Evolutionary conservation across 2,888 invertebrate species (phyloP).

Genomic region (Brenthis daphne): DNA sequence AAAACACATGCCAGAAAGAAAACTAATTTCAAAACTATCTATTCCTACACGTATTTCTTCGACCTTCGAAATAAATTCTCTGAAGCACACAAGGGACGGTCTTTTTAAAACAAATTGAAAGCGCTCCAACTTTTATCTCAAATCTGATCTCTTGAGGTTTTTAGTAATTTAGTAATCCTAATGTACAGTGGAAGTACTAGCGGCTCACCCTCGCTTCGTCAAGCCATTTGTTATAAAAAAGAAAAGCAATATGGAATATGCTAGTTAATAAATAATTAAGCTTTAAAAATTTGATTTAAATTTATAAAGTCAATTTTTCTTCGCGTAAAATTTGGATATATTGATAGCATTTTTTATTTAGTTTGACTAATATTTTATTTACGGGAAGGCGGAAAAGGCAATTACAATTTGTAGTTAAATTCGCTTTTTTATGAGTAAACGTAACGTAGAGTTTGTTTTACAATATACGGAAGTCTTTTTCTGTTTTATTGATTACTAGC

Average conservation of each 20-base stretch:
- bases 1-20: neutral
- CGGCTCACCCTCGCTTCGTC: no score
- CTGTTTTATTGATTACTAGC: no score
- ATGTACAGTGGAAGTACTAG: no score
- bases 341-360: neutral
- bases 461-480: no score
- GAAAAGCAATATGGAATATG: no score
- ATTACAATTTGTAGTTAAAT: no score
- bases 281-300: no score
- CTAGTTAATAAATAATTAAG: no score
- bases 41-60: neutral
- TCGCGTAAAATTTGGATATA: no score
- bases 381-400: neutral
- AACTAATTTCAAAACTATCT: conserved; percentile 11
- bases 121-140: neutral
- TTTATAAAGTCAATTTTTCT: no score
- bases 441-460: neutral
- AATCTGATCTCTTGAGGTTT: conserved; percentile 8
- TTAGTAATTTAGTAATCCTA: conserved; percentile 1
- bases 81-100: neutral
- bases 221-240: no score
- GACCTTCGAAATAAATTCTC: conserved; percentile 1
- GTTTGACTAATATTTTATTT: neutral
- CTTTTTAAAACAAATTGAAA: conserved; percentile 16
- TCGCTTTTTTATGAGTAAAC: neutral